These are phyloP conservation scores for Marisa cornuarietis DNA, from an alignment of 1,140 invertebrate genomes.

Conservation along the genomic window DNA sequence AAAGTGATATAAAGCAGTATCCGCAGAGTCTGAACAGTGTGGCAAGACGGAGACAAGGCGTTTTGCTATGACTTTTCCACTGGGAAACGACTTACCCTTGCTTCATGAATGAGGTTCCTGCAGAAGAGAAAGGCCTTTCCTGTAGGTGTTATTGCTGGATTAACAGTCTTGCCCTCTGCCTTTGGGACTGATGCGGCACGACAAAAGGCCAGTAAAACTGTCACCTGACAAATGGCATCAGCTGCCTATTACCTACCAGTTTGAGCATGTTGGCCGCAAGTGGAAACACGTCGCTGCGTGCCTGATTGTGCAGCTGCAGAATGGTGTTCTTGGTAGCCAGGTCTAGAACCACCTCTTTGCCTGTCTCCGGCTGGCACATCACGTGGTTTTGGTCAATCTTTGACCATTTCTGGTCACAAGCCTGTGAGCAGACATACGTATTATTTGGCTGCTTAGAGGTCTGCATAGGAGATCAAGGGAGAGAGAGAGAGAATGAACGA, in stretches of 20 bases:
- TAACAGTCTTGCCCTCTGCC: background rate
- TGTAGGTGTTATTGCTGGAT: background rate
- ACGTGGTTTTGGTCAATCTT: background rate
- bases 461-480: no score
- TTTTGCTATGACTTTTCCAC: no score
- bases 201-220: background rate
- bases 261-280: background rate
- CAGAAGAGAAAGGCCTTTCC: background rate
- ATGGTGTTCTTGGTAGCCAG: background rate
- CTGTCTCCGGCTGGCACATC: background rate
- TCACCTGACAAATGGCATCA: no score
- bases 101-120: no score
- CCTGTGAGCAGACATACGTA: no score
- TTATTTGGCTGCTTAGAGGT: no score
- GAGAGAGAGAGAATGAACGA: no score
- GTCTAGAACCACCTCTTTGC: background rate
- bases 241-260: constrained; percentile 1
- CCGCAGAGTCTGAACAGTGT: no score
- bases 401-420: constrained; percentile 1
- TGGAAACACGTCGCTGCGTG: background rate
- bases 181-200: background rate
- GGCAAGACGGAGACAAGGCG: no score
- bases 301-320: background rate
- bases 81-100: no score
- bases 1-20: no score